Percentiles rank a stretch among this genome's conserved stretches.
Conservation (phyloP, 2,888 invertebrate species). For the Clusia tigrina region DNA sequence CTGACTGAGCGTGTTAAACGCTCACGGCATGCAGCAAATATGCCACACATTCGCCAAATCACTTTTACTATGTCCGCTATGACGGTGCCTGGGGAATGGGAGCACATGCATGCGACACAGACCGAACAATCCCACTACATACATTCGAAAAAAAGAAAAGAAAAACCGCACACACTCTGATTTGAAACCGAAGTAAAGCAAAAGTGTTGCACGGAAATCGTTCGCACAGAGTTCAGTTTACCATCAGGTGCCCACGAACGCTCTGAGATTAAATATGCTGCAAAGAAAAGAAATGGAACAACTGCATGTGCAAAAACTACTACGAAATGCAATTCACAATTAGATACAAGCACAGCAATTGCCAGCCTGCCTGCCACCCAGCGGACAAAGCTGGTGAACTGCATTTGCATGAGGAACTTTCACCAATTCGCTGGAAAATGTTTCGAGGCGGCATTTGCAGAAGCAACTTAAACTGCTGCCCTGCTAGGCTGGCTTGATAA, state of each 20-base stretch:
- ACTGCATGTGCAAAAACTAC: no score
- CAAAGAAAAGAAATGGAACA: not conserved
- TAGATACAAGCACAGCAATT: not conserved
- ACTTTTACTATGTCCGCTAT: slow-evolving; percentile 1
- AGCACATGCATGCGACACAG: not conserved
- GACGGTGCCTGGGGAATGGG: not conserved
- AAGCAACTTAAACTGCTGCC: no score
- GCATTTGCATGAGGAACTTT: slow-evolving; percentile 5
- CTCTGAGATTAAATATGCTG: not conserved
- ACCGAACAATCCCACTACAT: not conserved
- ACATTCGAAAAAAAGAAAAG: not conserved
- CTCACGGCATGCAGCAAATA: not conserved
- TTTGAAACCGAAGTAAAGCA: not conserved
- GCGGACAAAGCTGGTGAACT: no score
- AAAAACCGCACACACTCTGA: not conserved
- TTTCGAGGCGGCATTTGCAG: not conserved
- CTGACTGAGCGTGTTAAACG: not conserved
- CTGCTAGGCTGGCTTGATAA: no score
- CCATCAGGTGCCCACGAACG: slow-evolving; percentile 7
- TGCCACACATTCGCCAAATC: not conserved
- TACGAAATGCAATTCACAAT: slow-evolving; percentile 9
- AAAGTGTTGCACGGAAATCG: not conserved
- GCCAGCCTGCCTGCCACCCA: not conserved
- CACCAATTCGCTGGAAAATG: not conserved
- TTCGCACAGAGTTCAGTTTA: not conserved